Conservation (phyloP, 2,888 invertebrate species). For the Muscina levida region DNA sequence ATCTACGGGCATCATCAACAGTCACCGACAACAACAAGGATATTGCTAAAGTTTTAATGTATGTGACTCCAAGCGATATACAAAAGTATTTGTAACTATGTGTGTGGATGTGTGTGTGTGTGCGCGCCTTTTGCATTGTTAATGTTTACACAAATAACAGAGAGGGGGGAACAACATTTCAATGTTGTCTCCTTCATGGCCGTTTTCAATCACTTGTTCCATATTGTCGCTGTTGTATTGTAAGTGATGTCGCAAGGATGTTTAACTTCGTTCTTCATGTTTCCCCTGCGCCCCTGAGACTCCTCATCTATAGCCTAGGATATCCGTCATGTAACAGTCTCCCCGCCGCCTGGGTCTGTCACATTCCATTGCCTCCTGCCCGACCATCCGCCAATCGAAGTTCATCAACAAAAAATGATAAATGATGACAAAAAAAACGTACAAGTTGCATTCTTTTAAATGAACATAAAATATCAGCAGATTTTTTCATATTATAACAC, state of each 20-base stretch:
- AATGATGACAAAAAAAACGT: too few species aligned
- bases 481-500: neutral
- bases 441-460: slow-evolving; percentile 5
- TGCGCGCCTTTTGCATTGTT: slow-evolving; percentile 21
- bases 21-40: too few species aligned
- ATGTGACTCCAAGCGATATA: too few species aligned
- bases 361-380: too few species aligned
- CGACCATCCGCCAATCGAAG: too few species aligned
- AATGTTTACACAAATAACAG: slow-evolving; percentile 24
- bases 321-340: too few species aligned
- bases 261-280: slow-evolving; percentile 44
- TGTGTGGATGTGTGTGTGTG: neutral
- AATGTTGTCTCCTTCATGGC: neutral
- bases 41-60: too few species aligned
- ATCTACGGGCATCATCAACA: too few species aligned
- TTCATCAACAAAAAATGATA: slow-evolving; percentile 21
- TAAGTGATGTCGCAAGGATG: slow-evolving; percentile 42
- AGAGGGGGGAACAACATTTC: too few species aligned
- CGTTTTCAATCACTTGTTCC: slow-evolving; percentile 26
- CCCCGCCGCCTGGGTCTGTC: too few species aligned
- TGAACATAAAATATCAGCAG: neutral
- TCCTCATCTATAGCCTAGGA: neutral
- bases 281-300: too few species aligned
- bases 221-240: slow-evolving; percentile 19
- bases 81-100: too few species aligned